A percentile compares a stretch with the other conserved stretches of the same genome.
Conservation (phyloP, 2,113 vertebrate genomes). For the Muscicapa adusta region DNA sequence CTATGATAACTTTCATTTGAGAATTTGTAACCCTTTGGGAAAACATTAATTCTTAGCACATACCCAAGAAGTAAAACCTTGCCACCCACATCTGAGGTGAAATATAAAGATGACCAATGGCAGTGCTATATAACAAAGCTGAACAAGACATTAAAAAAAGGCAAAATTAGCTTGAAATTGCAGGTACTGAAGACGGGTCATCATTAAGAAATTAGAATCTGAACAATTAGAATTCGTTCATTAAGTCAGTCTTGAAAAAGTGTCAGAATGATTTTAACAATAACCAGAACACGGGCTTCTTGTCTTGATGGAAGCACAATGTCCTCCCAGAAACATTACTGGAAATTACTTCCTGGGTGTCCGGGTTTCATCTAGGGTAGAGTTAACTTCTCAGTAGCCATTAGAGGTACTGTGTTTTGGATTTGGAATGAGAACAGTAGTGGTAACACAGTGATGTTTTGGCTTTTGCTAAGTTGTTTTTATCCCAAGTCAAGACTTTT, state of each 20-base stretch:
- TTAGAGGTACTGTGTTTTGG: neutral
- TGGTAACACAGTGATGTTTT: neutral
- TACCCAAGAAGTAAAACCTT: neutral
- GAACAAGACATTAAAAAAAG: neutral
- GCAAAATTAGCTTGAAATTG: neutral
- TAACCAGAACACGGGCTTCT: neutral
- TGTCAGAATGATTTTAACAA: neutral
- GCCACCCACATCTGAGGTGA: neutral
- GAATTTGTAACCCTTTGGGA: neutral
- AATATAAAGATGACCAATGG: neutral
- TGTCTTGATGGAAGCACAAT: neutral
- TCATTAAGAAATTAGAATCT: neutral
- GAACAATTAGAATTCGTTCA: neutral
- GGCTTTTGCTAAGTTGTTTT: neutral
- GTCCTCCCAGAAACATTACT: neutral
- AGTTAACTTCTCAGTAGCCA: neutral
- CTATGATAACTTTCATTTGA: neutral
- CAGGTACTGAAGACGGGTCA: neutral
- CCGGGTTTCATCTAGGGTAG: neutral
- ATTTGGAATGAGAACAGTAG: neutral
- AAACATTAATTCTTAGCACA: neutral
- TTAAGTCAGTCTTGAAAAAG: neutral
- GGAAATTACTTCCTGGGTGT: neutral
- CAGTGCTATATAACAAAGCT: neutral
- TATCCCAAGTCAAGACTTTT: neutral